A percentile compares a stretch with the other conserved stretches of the same genome.
Evolutionary conservation across 2,113 vertebrate species (phyloP).

Genomic region (Protobothrops mucrosquamatus): DNA sequence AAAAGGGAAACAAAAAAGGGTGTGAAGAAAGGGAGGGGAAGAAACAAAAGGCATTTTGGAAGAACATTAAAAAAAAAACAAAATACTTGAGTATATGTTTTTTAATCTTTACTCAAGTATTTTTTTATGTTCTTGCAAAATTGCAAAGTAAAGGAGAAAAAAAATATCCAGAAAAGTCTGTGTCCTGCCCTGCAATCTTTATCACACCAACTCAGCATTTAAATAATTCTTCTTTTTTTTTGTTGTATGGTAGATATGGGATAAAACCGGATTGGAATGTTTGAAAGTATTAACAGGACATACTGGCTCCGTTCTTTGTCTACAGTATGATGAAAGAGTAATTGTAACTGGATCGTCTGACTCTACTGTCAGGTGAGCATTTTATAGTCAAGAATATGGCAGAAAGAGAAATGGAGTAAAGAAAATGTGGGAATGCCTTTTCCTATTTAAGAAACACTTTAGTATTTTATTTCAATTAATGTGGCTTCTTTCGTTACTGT

Average conservation of each 20-base stretch:
- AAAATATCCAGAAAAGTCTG: neutral
- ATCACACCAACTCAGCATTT: neutral
- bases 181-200: neutral
- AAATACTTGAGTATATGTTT: too few species aligned
- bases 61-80: too few species aligned
- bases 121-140: neutral
- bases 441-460: neutral
- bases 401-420: neutral
- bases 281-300: slow-evolving; percentile 96
- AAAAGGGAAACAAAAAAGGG: too few species aligned
- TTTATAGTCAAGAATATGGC: too few species aligned
- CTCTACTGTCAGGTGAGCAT: slow-evolving; percentile 90
- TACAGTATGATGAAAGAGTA: slow-evolving; percentile 97
- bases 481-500: neutral
- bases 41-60: too few species aligned
- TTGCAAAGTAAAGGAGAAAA: neutral
- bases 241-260: slow-evolving; percentile 84
- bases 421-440: neutral
- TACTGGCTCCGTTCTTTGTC: slow-evolving; percentile 96
- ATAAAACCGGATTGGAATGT: slow-evolving; percentile 96
- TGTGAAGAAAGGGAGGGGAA: too few species aligned
- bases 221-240: slow-evolving; percentile 28
- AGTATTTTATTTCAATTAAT: neutral
- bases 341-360: slow-evolving; percentile 98
- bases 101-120: neutral